Evolutionary conservation across 30 jellyfish, hydroid and myxozoan species (phyloP), one percentile per base, ranked within the genome.

Genomic region (Cassiopea andromeda): DNA sequence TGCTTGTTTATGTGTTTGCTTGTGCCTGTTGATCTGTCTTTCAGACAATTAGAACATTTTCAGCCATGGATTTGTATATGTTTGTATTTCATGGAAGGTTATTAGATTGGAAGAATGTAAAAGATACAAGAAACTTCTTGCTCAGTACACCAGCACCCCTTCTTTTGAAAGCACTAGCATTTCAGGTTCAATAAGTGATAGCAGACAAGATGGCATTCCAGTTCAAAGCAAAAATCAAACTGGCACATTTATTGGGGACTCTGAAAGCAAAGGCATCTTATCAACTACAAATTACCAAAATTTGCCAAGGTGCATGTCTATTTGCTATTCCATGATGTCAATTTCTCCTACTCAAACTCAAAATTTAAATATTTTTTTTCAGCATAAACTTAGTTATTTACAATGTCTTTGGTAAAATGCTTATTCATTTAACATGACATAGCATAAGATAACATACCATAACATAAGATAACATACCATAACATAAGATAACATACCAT

Each of bases 41-140:
- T 27, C 38, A 27, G 38, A 27, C 38, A 27, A 27, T 27, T 27
- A 27, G 0, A 27, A 27, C 38, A 27, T 27, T 27, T 27, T 27
- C 38, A 27, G 38, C 38, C 38, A 27, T 27, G 38, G 12, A 3
- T 6, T 3, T 6, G 12, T 54, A 54, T 54, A 6, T 70, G n/a
- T 19, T 2, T 18, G 1, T 19, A 6, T 2, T 70, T 54, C 14
- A 19, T 70, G 18, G n/a, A 9, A 87, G 94, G 94, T 87, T 46
- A 47, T 93, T 46, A 94, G 98, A 44, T 75, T 93, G 38, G 98
- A 88, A 57, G 98, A 93, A 68, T 86, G 94, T 57, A 88, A 87
- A 9, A 71, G 98, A 80, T 93, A 93, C 84, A 69, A 84, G 74
- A 81, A 89, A 69, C 87, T 93, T 14, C 90, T 93, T 69, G 95